A percentile compares a stretch with the other conserved stretches of the same genome.
Evolutionary conservation across 2,797 vertebrate species (phyloP).

Genomic region (Aphelocoma californica): DNA sequence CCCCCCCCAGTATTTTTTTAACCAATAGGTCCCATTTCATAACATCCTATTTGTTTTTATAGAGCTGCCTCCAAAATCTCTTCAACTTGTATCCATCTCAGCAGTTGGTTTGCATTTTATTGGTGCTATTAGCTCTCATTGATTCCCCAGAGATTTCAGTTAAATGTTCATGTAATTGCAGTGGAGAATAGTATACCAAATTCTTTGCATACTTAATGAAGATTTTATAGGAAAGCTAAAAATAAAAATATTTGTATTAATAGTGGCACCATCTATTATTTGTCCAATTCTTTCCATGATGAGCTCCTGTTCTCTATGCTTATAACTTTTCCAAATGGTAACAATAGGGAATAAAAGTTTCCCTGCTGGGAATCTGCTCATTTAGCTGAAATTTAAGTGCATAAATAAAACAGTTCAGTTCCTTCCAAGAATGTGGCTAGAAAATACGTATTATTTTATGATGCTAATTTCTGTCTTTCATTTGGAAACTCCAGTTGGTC

Average conservation of each 20-base stretch:
- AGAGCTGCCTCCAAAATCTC: not conserved
- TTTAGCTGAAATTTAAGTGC: conserved; percentile 27
- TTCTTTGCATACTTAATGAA: not conserved
- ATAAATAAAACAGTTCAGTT: conserved; percentile 16
- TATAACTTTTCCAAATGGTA: conserved; percentile 13
- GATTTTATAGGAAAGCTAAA: conserved; percentile 41
- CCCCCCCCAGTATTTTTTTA: not conserved
- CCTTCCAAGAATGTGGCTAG: conserved; percentile 22
- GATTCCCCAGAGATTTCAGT: not conserved
- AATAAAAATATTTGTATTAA: conserved; percentile 26
- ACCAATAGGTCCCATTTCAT: not conserved
- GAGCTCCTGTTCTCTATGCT: not conserved
- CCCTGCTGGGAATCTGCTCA: conserved; percentile 14
- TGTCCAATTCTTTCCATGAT: not conserved
- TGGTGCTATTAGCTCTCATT: not conserved
- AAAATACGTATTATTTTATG: conserved; percentile 34
- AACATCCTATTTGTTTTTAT: not conserved
- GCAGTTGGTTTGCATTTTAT: not conserved
- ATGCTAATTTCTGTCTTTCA: conserved; percentile 30
- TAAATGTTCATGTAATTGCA: not conserved
- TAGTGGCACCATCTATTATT: not conserved
- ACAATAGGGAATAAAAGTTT: conserved; percentile 36
- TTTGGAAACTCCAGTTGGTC: not conserved
- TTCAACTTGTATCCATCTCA: not conserved
- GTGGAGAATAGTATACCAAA: not conserved